Evolutionary conservation across 1,140 invertebrate genomes (phyloP), one percentile per base, ranked within the genome.

Genomic region (Sesamia nonagrioides): DNA sequence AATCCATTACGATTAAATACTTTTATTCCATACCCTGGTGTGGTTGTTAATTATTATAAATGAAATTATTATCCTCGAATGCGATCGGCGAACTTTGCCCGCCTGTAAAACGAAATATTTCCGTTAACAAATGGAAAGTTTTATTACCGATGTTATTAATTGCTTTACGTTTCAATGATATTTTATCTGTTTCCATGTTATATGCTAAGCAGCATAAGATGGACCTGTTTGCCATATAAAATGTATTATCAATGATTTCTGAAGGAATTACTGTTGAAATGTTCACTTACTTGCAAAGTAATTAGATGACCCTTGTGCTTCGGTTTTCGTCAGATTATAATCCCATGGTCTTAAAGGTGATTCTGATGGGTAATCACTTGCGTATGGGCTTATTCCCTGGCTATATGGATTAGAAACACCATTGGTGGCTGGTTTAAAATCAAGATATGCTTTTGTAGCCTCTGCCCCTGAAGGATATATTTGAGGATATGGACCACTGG

Each of bases 51-150:
- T 76, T 66, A 76, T 66, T 50, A 54, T 66, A 54, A 76, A 76
- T 63, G 35, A 66, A 76, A 66, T 63, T 61, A 75, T 75, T 75
- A 75, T 56, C 58, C 42, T 75, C 54, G 52, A 71, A 69, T 61
- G 54, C 77, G 40, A 71, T 71, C 35, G 54, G 27, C 33, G 54
- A 71, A 71, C 77, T 71, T 79, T 73, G 58, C 11, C n/a, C 58
- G 33, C 18, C 69, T 73, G 77, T 40, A 63, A 78, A 42, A 35
- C 40, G 56, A 45, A 73, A 75, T 75, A 48, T 75, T 61, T 61
- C 40, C n/a, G 58, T 61, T 50, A 45, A 75, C n/a, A 61, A 75
- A 61, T 18, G 56, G 40, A 75, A 73, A 75, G 9, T 75, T 75
- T 75, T 42, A 61, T 48, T 21, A 50, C 37, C n/a, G 42, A 61